Evolutionary conservation across 2,888 invertebrate species (phyloP), one percentile per base, ranked within the genome.

Genomic region (Sepioteuthis lessoniana): DNA sequence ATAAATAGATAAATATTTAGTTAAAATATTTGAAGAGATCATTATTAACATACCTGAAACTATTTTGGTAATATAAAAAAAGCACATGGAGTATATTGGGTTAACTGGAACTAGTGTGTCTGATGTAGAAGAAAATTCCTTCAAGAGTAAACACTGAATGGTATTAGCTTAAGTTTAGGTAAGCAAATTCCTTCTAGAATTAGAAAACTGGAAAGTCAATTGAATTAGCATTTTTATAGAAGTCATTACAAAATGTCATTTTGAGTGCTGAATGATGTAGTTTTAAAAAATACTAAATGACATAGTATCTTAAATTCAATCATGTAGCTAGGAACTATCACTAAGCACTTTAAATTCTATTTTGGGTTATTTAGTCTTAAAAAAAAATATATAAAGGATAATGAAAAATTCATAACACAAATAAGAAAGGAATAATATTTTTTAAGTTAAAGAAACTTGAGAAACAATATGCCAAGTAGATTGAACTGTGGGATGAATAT

Each of bases 81-180:
- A 91, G 42, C 91, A 42, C 47, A 91, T 31, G 42, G 42, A 46
- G 42, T 46, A 91, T 91, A 42, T 31, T 46, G 42, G 42, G 10
- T 91, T 91, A 42, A 38, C 47, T 31, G n/a, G 42, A 38, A 91
- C 47, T 42, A 46, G 42, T 47, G 91, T 46, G 91, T 38, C 91
- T 91, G 91, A 91, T 47, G 47, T 5, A 76, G 76, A 76, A 76
- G 76, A 76, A n/a, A 76, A n/a, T 76, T 76, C 76, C 76, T 76
- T 76, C 76, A 76, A 76, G 76, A 76, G n/a, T 76, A 76, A 76
- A n/a, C 76, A 76, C n/a, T 76, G 76, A 76, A 76, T 76, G 76
- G 76, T n/a, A 76, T 76, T 76, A 76, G 35, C n/a, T 76, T 76
- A 76, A 76, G n/a, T n/a, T 76, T 76, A 76, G 76, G 35, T 76